Evolutionary conservation across 30 jellyfish, hydroid and myxozoan species (phyloP), one percentile per base, ranked within the genome.

Genomic region (Turritopsis rubra): DNA sequence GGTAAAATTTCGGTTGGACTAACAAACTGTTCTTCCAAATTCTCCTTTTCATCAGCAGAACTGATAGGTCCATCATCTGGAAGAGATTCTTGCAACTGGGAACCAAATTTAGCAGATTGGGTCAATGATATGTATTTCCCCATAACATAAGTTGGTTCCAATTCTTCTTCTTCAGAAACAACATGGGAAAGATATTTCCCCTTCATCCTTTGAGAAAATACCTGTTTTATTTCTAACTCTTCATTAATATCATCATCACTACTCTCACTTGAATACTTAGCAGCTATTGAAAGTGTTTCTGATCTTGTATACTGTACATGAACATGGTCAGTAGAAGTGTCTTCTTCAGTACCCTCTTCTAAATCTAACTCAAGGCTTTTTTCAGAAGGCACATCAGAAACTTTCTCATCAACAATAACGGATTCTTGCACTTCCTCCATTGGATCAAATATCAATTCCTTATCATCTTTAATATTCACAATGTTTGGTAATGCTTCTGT

Each of bases 91-190:
- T 68, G 9, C 77, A n/a, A 17, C 30, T 68, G 77, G 28, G 30
- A 9, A n/a, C 77, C 77, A 27, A 68, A 27, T 22, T 68, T 22
- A 7, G 30, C 77, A 27, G 77, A n/a, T 23, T 23, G 30, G 77
- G 30, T 27, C 19, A 68, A 23, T 7, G 77, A 22, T 27, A 27
- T 68, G 21, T 68, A 68, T n/a, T 27, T 23, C 28, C 77, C 77
- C 9, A 22, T 68, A n/a, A 68, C 30, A 27, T 7, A n/a, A 68
- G 28, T 27, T 27, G 77, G 30, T 27, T 68, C 31, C 30, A 68
- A 68, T 27, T 68, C 77, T 19, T 68, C 77, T 68, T 68, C 77
- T 23, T 68, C 77, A 22, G 77, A 68, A 68, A 68, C 28, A 0
- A 68, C 77, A 9, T 68, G 77, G 1, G 77, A 68, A n/a, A 68